These are phyloP conservation scores for Caenorhabditis sinica DNA, from an alignment of 2,888 invertebrate species.

Conservation along the genomic window DNA sequence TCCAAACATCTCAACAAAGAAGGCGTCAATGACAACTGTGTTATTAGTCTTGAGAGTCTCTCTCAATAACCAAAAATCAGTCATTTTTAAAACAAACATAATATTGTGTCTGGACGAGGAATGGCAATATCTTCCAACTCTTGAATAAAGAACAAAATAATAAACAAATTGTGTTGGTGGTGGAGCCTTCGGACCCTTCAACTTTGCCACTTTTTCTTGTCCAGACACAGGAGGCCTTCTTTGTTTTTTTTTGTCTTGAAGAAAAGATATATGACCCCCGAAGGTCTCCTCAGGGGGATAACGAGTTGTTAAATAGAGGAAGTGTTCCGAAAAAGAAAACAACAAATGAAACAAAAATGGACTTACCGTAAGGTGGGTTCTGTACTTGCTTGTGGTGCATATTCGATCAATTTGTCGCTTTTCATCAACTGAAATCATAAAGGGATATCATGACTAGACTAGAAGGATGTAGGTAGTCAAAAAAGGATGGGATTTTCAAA, in stretches of 20 bases:
- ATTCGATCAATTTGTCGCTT: slow-evolving; percentile 77
- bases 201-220: slow-evolving; percentile 16
- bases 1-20: neutral
- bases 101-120: slow-evolving; percentile 19
- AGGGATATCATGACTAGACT: neutral
- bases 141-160: slow-evolving; percentile 37
- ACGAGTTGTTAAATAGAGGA: slow-evolving; percentile 39
- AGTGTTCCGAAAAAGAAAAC: neutral
- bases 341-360: slow-evolving; percentile 3
- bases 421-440: slow-evolving; percentile 63
- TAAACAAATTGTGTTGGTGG: slow-evolving; percentile 31
- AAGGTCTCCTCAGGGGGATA: slow-evolving; percentile 38
- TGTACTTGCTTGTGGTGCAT: slow-evolving; percentile 64
- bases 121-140: slow-evolving; percentile 14
- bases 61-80: slow-evolving; percentile 31
- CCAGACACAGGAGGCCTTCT: slow-evolving; percentile 4
- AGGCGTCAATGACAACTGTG: slow-evolving; percentile 33
- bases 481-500: too few species aligned
- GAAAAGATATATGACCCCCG: slow-evolving; percentile 21
- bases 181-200: slow-evolving; percentile 27
- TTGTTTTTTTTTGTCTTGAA: slow-evolving; percentile 13
- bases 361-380: slow-evolving; percentile 54
- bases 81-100: slow-evolving; percentile 39
- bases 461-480: too few species aligned
- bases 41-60: slow-evolving; percentile 7